Conservation (phyloP, 2,888 invertebrate species). For the Euspilapteryx auroguttella region DNA sequence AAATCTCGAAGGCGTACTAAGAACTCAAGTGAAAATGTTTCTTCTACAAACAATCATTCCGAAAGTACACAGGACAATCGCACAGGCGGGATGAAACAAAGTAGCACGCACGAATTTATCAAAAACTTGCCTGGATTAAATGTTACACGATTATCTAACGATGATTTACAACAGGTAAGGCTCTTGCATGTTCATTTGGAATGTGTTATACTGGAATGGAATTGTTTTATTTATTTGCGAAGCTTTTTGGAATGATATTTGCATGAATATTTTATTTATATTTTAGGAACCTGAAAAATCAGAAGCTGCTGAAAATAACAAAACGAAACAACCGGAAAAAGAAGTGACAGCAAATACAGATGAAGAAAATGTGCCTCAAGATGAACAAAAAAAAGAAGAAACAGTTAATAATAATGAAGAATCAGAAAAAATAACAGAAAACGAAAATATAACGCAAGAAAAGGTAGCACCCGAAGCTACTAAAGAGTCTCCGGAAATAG, state of each 20-base stretch:
- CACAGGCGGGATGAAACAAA: constrained; percentile 33
- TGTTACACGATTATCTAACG: constrained; percentile 14
- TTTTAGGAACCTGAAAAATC: constrained; percentile 13
- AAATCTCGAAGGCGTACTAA: constrained; percentile 38
- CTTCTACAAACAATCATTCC: constrained; percentile 40
- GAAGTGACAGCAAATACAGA: constrained; percentile 4
- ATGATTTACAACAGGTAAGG: constrained; percentile 4
- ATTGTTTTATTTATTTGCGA: constrained; percentile 4
- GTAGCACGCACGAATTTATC: constrained; percentile 46
- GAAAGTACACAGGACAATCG: constrained; percentile 25
- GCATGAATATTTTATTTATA: constrained; percentile 3
- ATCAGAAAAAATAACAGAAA: too few relatives aligned
- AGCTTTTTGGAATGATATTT: constrained; percentile 3
- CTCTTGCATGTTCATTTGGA: not conserved
- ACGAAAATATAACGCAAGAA: too few relatives aligned
- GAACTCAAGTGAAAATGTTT: constrained; percentile 44
- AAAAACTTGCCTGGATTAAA: constrained; percentile 43
- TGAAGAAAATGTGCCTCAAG: constrained; percentile 6
- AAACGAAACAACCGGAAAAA: constrained; percentile 5
- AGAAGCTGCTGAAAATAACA: constrained; percentile 17
- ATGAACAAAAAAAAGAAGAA: too few relatives aligned
- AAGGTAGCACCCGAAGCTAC: too few relatives aligned
- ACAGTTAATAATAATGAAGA: too few relatives aligned
- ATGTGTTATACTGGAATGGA: constrained; percentile 5
- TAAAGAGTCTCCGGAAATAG: too few relatives aligned